Conservation (phyloP, 1,140 invertebrate species). For the Orius insidiosus region DNA sequence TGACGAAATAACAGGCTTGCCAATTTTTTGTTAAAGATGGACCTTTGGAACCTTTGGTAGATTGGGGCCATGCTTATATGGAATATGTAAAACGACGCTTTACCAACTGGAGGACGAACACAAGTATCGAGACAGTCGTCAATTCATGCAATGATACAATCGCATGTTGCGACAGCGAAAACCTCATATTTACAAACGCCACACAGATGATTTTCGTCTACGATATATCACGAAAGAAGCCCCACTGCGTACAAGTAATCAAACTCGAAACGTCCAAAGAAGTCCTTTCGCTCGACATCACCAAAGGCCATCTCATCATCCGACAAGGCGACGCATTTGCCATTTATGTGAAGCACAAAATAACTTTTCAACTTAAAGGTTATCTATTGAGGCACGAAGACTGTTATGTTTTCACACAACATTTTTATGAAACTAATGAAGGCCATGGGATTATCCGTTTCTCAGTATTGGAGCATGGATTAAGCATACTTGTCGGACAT, state of each 20-base stretch:
- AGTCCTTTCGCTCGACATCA: neutral
- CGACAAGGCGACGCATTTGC: constrained; percentile 6
- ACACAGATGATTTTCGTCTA: constrained; percentile 2
- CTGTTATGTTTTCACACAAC: constrained; percentile 6
- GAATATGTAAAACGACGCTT: constrained; percentile 4
- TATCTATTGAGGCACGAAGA: constrained; percentile 5
- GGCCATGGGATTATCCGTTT: constrained; percentile 1
- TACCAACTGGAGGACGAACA: neutral
- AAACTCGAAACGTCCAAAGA: neutral
- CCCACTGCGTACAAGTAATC: constrained; percentile 4
- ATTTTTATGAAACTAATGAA: constrained; percentile 3
- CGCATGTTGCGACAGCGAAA: neutral
- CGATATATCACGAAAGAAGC: constrained; percentile 2
- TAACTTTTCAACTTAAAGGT: neutral
- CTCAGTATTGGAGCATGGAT: constrained; percentile 2
- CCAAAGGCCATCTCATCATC: neutral
- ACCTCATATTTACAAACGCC: constrained; percentile 4
- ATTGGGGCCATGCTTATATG: constrained; percentile 7
- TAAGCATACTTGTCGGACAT: constrained; percentile 2
- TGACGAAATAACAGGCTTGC: too few species aligned
- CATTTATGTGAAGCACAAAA: constrained; percentile 1
- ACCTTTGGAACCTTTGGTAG: constrained; percentile 5
- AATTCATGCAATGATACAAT: neutral
- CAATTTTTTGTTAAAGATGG: constrained; percentile 5
- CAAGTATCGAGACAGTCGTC: neutral